Base-by-base conservation (phyloP, 2,797 vertebrate genomes). In the Myotis planiceps region DNA sequence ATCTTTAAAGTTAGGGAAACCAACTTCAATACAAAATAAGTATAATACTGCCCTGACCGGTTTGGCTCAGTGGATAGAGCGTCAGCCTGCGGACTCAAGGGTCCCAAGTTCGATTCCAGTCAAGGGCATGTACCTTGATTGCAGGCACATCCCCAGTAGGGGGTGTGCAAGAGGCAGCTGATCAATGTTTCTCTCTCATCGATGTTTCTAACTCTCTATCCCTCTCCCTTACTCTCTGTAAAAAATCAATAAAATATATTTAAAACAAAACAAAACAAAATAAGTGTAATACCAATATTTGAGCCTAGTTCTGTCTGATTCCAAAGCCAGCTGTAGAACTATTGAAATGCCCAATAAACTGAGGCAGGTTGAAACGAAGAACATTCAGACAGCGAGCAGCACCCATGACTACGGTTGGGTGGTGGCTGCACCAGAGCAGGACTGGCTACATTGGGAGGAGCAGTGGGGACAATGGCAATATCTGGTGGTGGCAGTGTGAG, bases 1-100 rank as follows among this genome's bases (percentile, higher is more conserved):
- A 42, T 21, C 92, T 91, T 95, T 60, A 81, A 72, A 81, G 39
- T 32, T 39, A 85, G 65, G 16, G 19, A 92, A 88, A 85, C 19
- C 39, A 37, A 32, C 53, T 90, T 47, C 58, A 19, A 12, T 75
- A 63, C 69, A 79, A 15, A 42, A 19, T 72, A 60, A 90, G 29
- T 68, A 15, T 55, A 27, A 32, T 32, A 58, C 29, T 42, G 42
- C 42, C 42, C 42, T 42, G 9, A 42, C 42, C 42, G 2, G 42
- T 42, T 42, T 42, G 42, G 42, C 42, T 42, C 42, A 42, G 42
- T 42, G 42, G 42, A 42, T 42, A 10, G 42, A 42, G 9, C 2
- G 42, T 42, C 42, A 42, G 42, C 9, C 42, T 10, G 42, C 2
- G 9, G 42, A 42, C 42, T 42, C 9, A 42, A 42, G 42, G 39